These are phyloP conservation scores for Chironomus riparius DNA, from an alignment of 2,888 invertebrate species.

Conservation along the genomic window DNA sequence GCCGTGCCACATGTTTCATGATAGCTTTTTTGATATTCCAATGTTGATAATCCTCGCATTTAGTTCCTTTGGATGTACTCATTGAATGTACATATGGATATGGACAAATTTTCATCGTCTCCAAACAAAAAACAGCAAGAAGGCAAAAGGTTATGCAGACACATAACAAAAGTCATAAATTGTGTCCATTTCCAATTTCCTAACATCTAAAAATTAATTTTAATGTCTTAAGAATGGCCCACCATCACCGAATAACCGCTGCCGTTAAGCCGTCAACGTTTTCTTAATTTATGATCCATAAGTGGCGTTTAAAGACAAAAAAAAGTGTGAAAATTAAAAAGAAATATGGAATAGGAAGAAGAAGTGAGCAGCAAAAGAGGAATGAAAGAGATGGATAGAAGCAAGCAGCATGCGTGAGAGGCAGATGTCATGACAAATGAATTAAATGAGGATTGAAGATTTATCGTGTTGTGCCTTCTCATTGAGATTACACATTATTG, in stretches of 20 bases:
- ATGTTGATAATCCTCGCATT: neutral
- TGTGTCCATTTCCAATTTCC: neutral
- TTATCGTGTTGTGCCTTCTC: slow-evolving; percentile 12
- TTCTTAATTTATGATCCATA: neutral
- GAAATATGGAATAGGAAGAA: neutral
- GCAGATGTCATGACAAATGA: slow-evolving; percentile 20
- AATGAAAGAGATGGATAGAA: too few relatives aligned
- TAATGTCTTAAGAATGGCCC: neutral
- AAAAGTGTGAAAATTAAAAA: slow-evolving; percentile 17
- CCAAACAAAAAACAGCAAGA: too few relatives aligned
- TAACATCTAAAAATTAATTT: neutral
- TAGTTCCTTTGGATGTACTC: neutral
- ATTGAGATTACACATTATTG: slow-evolving; percentile 15
- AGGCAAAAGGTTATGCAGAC: neutral
- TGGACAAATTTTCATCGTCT: too few relatives aligned
- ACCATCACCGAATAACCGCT: neutral
- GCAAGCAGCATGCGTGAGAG: neutral
- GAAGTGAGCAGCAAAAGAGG: neutral
- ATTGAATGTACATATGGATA: too few relatives aligned
- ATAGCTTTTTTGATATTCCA: neutral
- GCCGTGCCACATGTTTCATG: neutral
- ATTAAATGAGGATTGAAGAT: neutral
- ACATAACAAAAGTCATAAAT: neutral
- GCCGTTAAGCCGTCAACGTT: neutral
- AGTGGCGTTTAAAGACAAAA: slow-evolving; percentile 12